Evolutionary conservation across 2,113 vertebrate genomes (phyloP).

Genomic region (Atrichornis clamosus): DNA sequence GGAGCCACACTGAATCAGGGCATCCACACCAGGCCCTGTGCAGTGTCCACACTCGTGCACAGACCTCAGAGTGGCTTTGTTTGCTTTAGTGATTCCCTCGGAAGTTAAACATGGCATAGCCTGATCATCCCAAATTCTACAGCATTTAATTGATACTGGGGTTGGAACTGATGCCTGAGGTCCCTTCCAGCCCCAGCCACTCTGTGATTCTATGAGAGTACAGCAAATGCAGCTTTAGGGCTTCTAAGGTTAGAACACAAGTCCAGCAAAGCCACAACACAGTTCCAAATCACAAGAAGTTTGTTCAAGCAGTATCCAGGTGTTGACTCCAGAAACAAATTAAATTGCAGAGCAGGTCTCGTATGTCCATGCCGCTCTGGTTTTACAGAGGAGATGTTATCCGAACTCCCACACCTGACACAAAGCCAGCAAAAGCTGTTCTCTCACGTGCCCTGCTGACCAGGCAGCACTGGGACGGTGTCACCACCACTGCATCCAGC

Average conservation of each 20-base stretch:
- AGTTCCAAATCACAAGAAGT: background rate
- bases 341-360: background rate
- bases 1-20: background rate
- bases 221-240: background rate
- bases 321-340: background rate
- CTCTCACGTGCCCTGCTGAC: background rate
- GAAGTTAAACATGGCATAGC: background rate
- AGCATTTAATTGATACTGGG: background rate
- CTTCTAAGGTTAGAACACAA: background rate
- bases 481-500: background rate
- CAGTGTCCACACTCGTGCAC: background rate
- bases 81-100: background rate
- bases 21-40: background rate
- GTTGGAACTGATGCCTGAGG: background rate
- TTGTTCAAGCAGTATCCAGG: background rate
- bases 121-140: background rate
- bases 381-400: background rate
- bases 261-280: background rate
- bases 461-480: background rate
- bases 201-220: background rate
- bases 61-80: background rate
- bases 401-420: background rate
- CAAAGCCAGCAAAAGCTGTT: background rate
- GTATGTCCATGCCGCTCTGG: background rate
- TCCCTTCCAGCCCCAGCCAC: background rate